These are phyloP conservation scores for Scolopax rusticola DNA, from an alignment of 2,797 vertebrate species.

Conservation along the genomic window DNA sequence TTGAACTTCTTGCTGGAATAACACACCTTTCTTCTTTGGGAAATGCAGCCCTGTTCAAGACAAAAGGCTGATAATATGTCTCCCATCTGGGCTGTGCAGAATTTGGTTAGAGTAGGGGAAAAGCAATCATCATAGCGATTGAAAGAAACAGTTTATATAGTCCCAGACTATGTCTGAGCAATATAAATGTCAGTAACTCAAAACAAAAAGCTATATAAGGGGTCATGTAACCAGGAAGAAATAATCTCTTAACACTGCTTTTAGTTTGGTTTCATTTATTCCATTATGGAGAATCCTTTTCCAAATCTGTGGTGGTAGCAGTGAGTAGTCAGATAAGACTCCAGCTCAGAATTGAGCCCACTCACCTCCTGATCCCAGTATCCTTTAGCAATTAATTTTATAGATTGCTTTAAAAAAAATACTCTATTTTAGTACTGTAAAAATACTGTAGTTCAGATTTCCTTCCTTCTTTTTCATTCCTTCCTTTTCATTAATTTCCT, in stretches of 20 bases:
- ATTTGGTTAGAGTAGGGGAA: not conserved
- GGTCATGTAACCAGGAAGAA: not conserved
- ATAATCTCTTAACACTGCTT: not conserved
- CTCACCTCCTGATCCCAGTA: not conserved
- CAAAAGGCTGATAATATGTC: not conserved
- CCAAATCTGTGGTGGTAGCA: not conserved
- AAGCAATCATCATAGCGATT: not conserved
- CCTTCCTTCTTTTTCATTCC: not conserved
- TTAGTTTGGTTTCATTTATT: not conserved
- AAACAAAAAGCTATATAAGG: not conserved
- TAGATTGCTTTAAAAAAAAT: not conserved
- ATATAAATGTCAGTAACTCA: not conserved
- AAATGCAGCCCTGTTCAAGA: not conserved
- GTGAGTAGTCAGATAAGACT: not conserved
- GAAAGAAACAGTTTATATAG: not conserved
- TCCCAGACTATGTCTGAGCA: not conserved
- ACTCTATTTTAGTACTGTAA: not conserved
- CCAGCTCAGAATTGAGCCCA: not conserved
- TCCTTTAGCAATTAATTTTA: conserved; percentile 4
- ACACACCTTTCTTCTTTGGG: not conserved
- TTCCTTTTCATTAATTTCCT: not conserved
- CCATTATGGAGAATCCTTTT: not conserved
- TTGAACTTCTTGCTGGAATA: not conserved
- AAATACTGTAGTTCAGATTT: not conserved
- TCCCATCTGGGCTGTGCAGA: not conserved